phyloP scores from a whole-genome alignment of 2,113 vertebrate species.

The Ctenodactylus gundi region DNA sequence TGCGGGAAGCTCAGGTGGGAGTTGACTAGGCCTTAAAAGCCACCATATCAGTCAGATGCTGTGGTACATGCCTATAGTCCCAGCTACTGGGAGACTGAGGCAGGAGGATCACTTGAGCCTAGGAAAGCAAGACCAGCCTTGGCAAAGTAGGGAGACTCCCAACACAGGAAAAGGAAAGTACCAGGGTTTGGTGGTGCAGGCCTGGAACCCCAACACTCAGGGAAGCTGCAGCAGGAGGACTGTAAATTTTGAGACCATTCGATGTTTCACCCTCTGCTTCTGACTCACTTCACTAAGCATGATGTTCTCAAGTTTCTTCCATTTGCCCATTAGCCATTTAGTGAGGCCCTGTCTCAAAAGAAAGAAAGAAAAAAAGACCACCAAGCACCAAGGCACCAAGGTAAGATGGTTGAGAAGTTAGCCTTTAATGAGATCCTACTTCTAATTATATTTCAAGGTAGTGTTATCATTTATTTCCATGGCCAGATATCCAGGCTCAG shows the following conservation, averaged over 20 bases:
- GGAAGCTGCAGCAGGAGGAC: no score
- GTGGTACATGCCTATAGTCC: neutral
- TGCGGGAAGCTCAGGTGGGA: neutral
- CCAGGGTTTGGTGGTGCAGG: no score
- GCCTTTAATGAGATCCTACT: neutral
- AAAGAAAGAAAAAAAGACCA: neutral
- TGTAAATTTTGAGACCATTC: no score
- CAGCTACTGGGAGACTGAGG: neutral
- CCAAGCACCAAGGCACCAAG: neutral
- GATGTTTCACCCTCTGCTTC: no score
- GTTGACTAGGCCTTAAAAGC: neutral
- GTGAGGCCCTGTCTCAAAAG: neutral
- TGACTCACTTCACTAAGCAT: no score
- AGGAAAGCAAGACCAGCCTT: neutral
- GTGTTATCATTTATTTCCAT: neutral
- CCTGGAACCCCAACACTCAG: no score
- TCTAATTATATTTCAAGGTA: neutral
- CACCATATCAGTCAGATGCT: neutral
- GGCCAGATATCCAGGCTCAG: rapidly evolving
- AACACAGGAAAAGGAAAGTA: no score
- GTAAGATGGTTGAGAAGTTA: neutral
- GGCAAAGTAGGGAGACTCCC: neutral
- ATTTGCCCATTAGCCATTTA: no score
- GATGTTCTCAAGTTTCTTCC: no score
- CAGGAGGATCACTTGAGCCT: neutral